These are phyloP conservation scores for Phrynosoma platyrhinos DNA, from an alignment of 2,113 vertebrate species.

Conservation along the genomic window DNA sequence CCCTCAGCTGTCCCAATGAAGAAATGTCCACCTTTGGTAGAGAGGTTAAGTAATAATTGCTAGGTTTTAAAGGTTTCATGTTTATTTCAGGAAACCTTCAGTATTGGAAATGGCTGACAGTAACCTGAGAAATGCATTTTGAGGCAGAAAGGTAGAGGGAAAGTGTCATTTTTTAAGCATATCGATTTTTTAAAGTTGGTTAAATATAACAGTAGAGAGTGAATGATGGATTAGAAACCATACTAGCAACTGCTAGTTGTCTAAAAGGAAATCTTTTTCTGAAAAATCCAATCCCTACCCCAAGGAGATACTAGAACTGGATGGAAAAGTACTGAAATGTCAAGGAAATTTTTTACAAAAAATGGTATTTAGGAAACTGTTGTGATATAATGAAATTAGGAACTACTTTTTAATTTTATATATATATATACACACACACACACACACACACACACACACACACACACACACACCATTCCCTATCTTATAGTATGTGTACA, in stretches of 20 bases:
- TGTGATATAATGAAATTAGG: background rate
- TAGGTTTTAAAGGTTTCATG: background rate
- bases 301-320: background rate
- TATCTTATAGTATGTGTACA: too few relatives aligned
- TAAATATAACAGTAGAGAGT: background rate
- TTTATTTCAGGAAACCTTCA: background rate
- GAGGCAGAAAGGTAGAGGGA: background rate
- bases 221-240: background rate
- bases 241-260: background rate
- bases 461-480: too few relatives aligned
- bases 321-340: background rate
- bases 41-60: accelerated
- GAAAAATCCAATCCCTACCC: background rate
- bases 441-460: too few relatives aligned
- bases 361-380: background rate
- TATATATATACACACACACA: too few relatives aligned
- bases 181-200: background rate
- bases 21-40: background rate
- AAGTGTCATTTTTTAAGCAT: background rate
- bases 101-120: background rate
- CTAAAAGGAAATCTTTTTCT: background rate
- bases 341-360: background rate
- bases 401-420: too few relatives aligned
- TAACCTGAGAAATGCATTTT: background rate
- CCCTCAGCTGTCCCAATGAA: accelerated